phyloP scores from a whole-genome alignment of 2,888 invertebrate genomes.

The Sphaerophoria taeniata region DNA sequence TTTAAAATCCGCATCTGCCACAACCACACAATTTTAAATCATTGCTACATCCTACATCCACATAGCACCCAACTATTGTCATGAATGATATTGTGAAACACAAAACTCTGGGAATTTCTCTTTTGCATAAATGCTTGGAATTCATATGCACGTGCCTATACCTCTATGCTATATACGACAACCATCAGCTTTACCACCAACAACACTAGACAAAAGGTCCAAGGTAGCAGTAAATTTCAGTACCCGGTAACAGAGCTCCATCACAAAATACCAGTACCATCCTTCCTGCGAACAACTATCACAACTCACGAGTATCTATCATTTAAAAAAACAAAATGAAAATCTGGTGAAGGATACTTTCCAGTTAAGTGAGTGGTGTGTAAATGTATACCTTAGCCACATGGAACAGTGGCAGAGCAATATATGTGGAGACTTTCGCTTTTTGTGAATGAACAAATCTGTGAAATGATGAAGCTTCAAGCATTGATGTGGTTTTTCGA shows the following conservation, averaged over 20 bases:
- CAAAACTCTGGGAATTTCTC: conserved; percentile 1
- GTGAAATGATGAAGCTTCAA: background rate
- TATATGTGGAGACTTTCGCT: conserved; percentile 22
- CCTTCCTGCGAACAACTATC: background rate
- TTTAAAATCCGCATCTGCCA: too few species aligned
- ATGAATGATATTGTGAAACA: conserved; percentile 42
- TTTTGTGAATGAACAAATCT: background rate
- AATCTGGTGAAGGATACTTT: background rate
- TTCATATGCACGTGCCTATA: background rate
- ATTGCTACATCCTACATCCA: background rate
- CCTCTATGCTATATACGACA: too few species aligned
- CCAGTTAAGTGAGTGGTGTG: background rate
- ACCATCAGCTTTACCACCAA: too few species aligned
- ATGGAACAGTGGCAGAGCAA: background rate
- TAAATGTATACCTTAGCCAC: too few species aligned
- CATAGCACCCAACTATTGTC: conserved; percentile 17
- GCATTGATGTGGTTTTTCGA: conserved; percentile 15
- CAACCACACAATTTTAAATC: too few species aligned
- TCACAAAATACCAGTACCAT: background rate
- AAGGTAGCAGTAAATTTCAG: too few species aligned
- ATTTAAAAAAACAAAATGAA: background rate
- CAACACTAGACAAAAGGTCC: too few species aligned
- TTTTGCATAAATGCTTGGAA: background rate
- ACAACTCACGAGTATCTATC: background rate
- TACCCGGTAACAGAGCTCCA: too few species aligned